Evolutionary conservation across 2,113 vertebrate genomes (phyloP).

Genomic region (Leptosomus discolor): DNA sequence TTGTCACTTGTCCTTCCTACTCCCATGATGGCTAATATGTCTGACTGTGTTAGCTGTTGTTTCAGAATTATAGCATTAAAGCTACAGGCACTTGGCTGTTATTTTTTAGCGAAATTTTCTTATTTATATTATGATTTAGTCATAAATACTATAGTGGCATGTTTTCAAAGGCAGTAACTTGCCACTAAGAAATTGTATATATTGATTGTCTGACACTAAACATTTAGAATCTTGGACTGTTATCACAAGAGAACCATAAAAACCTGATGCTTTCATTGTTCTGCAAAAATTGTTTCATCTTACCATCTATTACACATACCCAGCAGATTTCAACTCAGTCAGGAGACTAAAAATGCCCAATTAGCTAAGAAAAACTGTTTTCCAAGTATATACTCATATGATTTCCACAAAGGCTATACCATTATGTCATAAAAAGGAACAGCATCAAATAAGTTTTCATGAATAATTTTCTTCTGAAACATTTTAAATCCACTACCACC

Average conservation of each 20-base stretch:
- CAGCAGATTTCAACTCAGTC: not conserved
- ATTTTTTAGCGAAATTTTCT: not conserved
- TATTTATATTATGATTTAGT: not conserved
- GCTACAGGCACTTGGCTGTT: not conserved
- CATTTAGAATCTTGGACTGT: not conserved
- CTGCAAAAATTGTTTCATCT: slow-evolving; percentile 2
- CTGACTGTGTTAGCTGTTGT: not conserved
- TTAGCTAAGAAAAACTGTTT: not conserved
- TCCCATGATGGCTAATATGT: not conserved
- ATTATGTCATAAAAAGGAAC: not conserved
- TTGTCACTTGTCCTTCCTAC: not conserved
- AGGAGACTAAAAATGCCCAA: not conserved
- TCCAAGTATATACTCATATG: not conserved
- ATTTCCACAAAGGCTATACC: not conserved
- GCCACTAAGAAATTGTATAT: not conserved
- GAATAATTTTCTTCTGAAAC: not conserved
- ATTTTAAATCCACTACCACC: not conserved
- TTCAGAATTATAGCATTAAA: not conserved
- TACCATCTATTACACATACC: not conserved
- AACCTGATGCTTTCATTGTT: not conserved
- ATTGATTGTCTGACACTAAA: slow-evolving; percentile 10
- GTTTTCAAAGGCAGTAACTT: slow-evolving; percentile 12
- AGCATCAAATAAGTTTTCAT: not conserved
- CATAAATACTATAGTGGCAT: not conserved
- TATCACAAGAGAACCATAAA: slow-evolving; percentile 1